These are phyloP conservation scores for Holotrichia oblita DNA, from an alignment of 1,140 invertebrate genomes.

Conservation along the genomic window DNA sequence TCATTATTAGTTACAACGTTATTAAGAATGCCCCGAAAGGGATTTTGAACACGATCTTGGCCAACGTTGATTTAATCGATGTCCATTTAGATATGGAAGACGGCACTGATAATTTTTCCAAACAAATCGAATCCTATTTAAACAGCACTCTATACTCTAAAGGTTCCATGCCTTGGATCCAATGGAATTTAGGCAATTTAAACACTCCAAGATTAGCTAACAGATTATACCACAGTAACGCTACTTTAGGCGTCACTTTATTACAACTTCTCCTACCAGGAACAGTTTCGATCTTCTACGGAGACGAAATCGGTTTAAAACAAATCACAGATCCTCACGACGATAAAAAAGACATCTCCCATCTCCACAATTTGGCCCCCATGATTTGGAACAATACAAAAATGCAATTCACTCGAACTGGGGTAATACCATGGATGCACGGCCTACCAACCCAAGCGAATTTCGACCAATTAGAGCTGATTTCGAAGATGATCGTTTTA, in stretches of 20 bases:
- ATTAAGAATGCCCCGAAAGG: conserved; percentile 62
- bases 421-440: conserved; percentile 69
- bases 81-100: conserved; percentile 70
- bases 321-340: conserved; percentile 62
- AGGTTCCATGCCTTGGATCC: conserved; percentile 72
- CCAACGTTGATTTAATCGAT: conserved; percentile 76
- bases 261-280: conserved; percentile 81
- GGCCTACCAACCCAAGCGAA: conserved; percentile 58
- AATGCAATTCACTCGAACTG: conserved; percentile 49
- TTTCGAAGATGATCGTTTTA: conserved; percentile 67
- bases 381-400: conserved; percentile 68
- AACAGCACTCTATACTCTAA: conserved; percentile 68
- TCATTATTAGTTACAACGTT: conserved; percentile 73
- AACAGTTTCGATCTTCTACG: conserved; percentile 82
- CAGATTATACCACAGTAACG: conserved; percentile 65
- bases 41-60: conserved; percentile 65
- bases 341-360: conserved; percentile 70
- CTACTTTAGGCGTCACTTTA: conserved; percentile 70
- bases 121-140: conserved; percentile 67
- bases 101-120: conserved; percentile 66
- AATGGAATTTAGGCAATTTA: conserved; percentile 76
- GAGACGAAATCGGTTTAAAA: conserved; percentile 76
- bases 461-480: conserved; percentile 63
- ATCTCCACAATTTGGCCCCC: conserved; percentile 71
- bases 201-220: conserved; percentile 68